These are phyloP conservation scores for Leucophenga varia DNA, from an alignment of 1,140 invertebrate genomes.

Conservation along the genomic window DNA sequence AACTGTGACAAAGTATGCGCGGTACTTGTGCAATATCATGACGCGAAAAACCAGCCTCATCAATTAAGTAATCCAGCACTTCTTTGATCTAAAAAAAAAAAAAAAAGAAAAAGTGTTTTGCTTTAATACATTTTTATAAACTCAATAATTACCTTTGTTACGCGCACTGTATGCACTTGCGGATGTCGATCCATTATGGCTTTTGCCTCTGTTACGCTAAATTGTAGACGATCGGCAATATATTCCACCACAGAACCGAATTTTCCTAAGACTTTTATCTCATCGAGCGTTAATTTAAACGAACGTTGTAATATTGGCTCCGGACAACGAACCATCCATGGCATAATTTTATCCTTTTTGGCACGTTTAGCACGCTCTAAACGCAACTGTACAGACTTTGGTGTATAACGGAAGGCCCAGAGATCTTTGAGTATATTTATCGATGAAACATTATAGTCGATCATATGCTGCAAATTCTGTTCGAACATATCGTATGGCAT, in stretches of 20 bases:
- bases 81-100: conserved; percentile 49
- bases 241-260: conserved; percentile 56
- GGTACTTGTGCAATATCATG: conserved; percentile 58
- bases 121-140: background rate
- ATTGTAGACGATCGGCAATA: conserved; percentile 56
- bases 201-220: conserved; percentile 46
- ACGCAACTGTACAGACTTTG: conserved; percentile 47
- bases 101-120: background rate
- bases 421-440: conserved; percentile 59
- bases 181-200: conserved; percentile 57
- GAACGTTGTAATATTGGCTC: conserved; percentile 56
- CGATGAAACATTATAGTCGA: conserved; percentile 53
- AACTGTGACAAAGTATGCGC: conserved; percentile 59
- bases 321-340: conserved; percentile 61
- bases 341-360: conserved; percentile 58
- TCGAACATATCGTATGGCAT: conserved; percentile 52
- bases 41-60: conserved; percentile 55
- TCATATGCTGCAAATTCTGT: conserved; percentile 44
- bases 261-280: conserved; percentile 56
- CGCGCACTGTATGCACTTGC: conserved; percentile 55
- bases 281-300: conserved; percentile 54
- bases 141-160: conserved; percentile 52
- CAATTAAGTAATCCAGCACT: conserved; percentile 59
- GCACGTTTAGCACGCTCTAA: conserved; percentile 52
- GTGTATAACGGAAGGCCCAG: conserved; percentile 59